Evolutionary conservation across 2,113 vertebrate species (phyloP), one percentile per base, ranked within the genome.

Genomic region (Charadrius vociferus): DNA sequence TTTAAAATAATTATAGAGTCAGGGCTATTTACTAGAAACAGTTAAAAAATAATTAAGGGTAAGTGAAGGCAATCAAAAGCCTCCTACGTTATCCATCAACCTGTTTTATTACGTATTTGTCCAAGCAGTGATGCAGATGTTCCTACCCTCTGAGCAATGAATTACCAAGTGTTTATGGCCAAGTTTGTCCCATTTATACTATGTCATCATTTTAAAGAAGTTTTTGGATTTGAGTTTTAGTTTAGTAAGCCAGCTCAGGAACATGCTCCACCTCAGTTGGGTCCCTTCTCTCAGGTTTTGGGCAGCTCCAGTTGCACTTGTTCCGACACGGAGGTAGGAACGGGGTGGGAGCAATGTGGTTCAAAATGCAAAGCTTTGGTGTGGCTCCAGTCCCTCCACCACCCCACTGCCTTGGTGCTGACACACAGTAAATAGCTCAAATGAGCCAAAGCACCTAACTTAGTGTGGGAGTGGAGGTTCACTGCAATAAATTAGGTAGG

Each of bases 401-500:
- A 83, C 94, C 88, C 79, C 87, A 34, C 92, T 90, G 97, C 82
- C 90, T 50, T 8, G 1, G 47, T 95, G 95, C 96, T 82, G 82
- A 87, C 17, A 72, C 21, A 36, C 21, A 41, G 94, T 53, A 71
- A 97, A 93, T 39, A 43, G 39, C 83, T 78, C 72, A 90, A 91
- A 78, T 55, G 80, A 89, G 92, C 86, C 94, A 59, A 97, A 96
- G 94, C 67, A 52, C 93, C 91, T 79, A 63, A 81, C 81, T 12
- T 81, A 39, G 49, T 67, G 86, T 94, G 96, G 81, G 93, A 97
- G 88, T 27, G 2, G 82, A 90, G 52, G 67, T 85, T 85, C 72
- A 18, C 66, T 95, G 91, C 92, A 94, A 83, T 96, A 96, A 98
- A 95, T 97, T 71, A 96, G 82, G 88, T 55, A 97, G 72, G 92